Conservation (phyloP, 2,113 vertebrate genomes). For the Siniperca chuatsi region DNA sequence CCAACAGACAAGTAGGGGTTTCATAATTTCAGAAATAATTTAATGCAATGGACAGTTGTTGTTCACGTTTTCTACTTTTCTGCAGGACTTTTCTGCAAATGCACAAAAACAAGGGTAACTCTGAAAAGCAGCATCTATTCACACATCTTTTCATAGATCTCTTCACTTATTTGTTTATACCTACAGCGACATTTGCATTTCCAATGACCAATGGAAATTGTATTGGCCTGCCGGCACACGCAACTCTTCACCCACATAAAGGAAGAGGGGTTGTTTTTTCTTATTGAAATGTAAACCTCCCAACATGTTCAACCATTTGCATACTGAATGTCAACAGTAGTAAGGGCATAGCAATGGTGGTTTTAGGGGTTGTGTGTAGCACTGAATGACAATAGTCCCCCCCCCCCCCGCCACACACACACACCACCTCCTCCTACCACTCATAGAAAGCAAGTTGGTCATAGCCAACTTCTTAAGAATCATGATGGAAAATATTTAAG, state of each 20-base stretch:
- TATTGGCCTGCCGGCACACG: conserved; percentile 47
- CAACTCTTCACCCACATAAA: conserved; percentile 61
- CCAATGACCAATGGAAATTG: conserved; percentile 67
- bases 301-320: conserved; percentile 69
- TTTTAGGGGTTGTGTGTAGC: conserved; percentile 23
- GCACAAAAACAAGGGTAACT: conserved; percentile 1
- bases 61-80: conserved; percentile 13
- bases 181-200: conserved; percentile 65
- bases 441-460: conserved; percentile 60
- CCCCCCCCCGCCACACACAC: background rate
- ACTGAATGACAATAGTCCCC: conserved; percentile 77
- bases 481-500: conserved; percentile 45
- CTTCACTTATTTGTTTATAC: conserved; percentile 60
- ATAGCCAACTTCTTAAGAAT: conserved; percentile 17
- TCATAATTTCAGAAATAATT: too few species aligned
- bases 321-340: conserved; percentile 77
- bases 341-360: background rate
- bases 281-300: conserved; percentile 84
- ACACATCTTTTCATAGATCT: conserved; percentile 48
- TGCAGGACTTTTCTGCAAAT: conserved; percentile 42
- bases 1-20: background rate
- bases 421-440: conserved; percentile 29
- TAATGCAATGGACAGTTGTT: background rate
- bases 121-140: conserved; percentile 22
- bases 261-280: conserved; percentile 74